Evolutionary conservation across 2,888 invertebrate species (phyloP).

Genomic region (Cyclophora albipunctata): DNA sequence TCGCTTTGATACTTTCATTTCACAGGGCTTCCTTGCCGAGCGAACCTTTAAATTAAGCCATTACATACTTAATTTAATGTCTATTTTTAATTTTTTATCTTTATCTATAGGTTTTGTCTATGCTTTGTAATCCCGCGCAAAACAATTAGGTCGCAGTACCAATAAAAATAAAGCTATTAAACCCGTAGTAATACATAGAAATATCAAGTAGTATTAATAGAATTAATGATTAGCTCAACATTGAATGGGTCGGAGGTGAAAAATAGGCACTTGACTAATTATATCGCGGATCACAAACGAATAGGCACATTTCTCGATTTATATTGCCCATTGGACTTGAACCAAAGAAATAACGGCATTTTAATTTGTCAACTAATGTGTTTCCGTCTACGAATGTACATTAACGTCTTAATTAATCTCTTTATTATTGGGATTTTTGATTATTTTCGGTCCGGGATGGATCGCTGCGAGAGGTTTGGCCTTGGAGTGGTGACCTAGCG

Average conservation of each 20-base stretch:
- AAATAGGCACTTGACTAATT: neutral
- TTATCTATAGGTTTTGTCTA: too few relatives aligned
- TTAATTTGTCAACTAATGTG: conserved; percentile 31
- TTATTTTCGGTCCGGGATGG: neutral
- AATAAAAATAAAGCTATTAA: too few relatives aligned
- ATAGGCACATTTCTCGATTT: neutral
- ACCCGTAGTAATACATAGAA: too few relatives aligned
- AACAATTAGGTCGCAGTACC: too few relatives aligned
- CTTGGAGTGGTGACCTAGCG: too few relatives aligned
- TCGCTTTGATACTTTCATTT: too few relatives aligned
- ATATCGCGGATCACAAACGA: neutral
- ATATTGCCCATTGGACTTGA: conserved; percentile 26
- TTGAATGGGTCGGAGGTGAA: neutral
- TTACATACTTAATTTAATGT: too few relatives aligned
- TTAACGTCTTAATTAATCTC: neutral
- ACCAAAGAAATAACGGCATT: conserved; percentile 26
- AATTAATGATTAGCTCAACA: neutral
- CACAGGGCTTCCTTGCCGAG: too few relatives aligned
- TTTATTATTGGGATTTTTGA: neutral
- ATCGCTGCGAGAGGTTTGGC: neutral
- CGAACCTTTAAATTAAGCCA: too few relatives aligned
- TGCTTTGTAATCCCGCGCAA: too few relatives aligned
- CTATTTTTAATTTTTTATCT: too few relatives aligned
- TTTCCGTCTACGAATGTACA: conserved; percentile 3
- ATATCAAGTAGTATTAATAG: neutral